These are phyloP conservation scores for Ursus arctos DNA, from an alignment of 2,113 vertebrate species.

Conservation along the genomic window DNA sequence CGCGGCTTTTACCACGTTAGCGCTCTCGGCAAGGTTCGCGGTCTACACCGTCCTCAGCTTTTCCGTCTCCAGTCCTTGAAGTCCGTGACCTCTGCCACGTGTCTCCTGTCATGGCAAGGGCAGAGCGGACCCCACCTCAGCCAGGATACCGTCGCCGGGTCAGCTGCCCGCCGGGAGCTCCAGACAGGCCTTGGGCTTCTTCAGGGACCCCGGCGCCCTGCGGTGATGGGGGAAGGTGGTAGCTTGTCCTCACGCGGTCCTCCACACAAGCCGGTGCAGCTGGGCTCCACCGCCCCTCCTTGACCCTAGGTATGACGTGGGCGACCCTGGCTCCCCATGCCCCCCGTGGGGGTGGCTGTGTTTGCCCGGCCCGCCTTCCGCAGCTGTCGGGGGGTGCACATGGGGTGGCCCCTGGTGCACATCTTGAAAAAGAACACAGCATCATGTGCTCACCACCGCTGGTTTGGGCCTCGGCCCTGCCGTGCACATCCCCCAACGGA, in stretches of 20 bases:
- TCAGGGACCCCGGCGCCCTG: rapidly evolving
- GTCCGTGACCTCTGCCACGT: too few species aligned
- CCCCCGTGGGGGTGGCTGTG: rapidly evolving
- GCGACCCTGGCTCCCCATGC: too few species aligned
- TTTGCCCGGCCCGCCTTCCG: neutral
- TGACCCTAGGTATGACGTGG: too few species aligned
- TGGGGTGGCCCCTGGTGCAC: too few species aligned
- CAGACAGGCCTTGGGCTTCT: neutral
- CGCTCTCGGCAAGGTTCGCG: too few species aligned
- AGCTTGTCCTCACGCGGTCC: neutral
- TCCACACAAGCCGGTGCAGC: neutral
- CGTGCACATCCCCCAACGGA: neutral
- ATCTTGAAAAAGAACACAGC: neutral
- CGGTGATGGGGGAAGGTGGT: neutral
- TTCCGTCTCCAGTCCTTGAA: too few species aligned
- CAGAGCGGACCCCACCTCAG: too few species aligned
- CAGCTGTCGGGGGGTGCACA: too few species aligned
- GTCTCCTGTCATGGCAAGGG: too few species aligned
- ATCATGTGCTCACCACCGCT: too few species aligned
- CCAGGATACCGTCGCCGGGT: neutral
- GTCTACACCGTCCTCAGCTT: too few species aligned
- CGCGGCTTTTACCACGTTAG: too few species aligned
- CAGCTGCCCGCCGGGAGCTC: neutral
- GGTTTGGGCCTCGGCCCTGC: neutral
- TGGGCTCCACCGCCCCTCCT: neutral